Conservation (phyloP, 2,113 vertebrate genomes). For the Odobenus rosmarus region DNA sequence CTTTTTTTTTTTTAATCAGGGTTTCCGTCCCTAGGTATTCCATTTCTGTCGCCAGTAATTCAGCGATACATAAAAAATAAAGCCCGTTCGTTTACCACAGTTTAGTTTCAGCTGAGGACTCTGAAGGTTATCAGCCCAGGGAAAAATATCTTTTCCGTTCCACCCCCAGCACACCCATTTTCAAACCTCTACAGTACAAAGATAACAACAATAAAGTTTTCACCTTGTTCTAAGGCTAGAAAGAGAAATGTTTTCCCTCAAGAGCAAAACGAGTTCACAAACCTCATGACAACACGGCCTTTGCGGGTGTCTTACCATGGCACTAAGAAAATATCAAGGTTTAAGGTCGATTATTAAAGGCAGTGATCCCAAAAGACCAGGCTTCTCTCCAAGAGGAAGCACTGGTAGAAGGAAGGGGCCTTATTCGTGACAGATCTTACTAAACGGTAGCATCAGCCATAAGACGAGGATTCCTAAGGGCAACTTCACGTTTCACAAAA, state of each 20-base stretch:
- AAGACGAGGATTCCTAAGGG: neutral
- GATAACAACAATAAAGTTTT: slow-evolving; percentile 52
- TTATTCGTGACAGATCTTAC: slow-evolving; percentile 29
- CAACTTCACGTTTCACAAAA: slow-evolving; percentile 47
- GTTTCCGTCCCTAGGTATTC: neutral
- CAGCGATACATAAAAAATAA: neutral
- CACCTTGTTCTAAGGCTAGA: slow-evolving; percentile 1
- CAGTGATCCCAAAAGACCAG: neutral
- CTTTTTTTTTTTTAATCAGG: neutral
- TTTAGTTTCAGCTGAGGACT: neutral
- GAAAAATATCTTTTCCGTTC: neutral
- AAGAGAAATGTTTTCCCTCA: neutral
- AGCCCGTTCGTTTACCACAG: neutral
- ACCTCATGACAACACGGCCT: slow-evolving; percentile 5
- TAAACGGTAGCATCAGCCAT: neutral
- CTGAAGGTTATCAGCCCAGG: neutral
- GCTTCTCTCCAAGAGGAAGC: neutral
- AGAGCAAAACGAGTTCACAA: neutral
- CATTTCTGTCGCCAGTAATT: neutral
- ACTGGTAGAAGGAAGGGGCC: neutral
- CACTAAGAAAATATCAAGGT: neutral
- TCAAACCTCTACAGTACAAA: neutral
- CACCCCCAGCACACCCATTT: neutral
- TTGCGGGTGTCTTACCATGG: neutral
- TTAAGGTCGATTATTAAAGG: neutral